Evolutionary conservation across 2,113 vertebrate genomes (phyloP).

Genomic region (Perca flavescens): DNA sequence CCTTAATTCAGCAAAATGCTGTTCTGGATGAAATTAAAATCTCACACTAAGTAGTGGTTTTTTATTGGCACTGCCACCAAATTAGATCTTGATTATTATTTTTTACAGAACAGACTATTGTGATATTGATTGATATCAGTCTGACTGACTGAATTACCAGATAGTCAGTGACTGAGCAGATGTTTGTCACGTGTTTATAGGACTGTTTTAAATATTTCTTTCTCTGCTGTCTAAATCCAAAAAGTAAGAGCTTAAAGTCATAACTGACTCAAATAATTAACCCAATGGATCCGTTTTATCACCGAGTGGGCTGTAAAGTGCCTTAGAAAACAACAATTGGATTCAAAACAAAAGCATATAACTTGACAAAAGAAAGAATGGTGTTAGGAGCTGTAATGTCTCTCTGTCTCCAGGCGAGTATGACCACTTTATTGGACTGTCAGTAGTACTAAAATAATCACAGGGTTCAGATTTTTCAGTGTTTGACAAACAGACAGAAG

Average conservation of each 20-base stretch:
- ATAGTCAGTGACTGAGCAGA: constrained; percentile 1
- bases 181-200: constrained; percentile 20
- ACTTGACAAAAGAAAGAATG: constrained; percentile 22
- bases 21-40: constrained; percentile 9
- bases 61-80: not conserved
- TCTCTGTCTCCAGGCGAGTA: constrained; percentile 40
- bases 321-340: constrained; percentile 29
- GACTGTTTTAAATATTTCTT: not conserved
- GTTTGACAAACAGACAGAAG: constrained; percentile 45
- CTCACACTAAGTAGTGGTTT: constrained; percentile 2
- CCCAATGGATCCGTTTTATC: not conserved
- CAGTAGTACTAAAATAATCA: constrained; percentile 48
- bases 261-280: constrained; percentile 7
- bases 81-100: not conserved
- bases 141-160: constrained; percentile 4
- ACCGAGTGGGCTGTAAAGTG: not conserved
- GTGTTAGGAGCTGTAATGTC: constrained; percentile 16
- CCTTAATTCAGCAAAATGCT: constrained; percentile 10
- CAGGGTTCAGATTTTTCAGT: constrained; percentile 13
- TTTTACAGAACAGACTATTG: not conserved
- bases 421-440: constrained; percentile 46
- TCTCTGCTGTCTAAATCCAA: not conserved
- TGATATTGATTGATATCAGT: not conserved
- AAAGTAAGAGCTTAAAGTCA: not conserved
- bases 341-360: constrained; percentile 28